Conservation (phyloP, 2,888 invertebrate species). For the Diploptera punctata region DNA sequence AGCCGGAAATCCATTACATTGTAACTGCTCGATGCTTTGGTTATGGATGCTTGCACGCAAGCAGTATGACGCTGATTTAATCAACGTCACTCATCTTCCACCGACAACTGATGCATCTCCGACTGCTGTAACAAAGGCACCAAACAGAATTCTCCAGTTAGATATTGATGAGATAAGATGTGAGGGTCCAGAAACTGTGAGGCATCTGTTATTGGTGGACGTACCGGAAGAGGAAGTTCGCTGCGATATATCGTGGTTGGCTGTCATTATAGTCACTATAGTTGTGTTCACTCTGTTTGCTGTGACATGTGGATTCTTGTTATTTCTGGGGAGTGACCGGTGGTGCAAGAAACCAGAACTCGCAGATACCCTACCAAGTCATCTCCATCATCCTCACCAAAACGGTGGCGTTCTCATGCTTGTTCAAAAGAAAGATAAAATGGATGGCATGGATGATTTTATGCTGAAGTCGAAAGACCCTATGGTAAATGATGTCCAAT, state of each 20-base stretch:
- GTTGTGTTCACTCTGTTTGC: constrained; percentile 53
- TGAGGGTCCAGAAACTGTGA: constrained; percentile 63
- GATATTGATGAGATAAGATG: constrained; percentile 66
- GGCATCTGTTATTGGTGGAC: constrained; percentile 60
- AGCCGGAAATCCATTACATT: constrained; percentile 83
- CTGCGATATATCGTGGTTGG: constrained; percentile 54
- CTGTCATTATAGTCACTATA: constrained; percentile 52
- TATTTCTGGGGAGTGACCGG: constrained; percentile 52
- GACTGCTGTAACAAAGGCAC: not conserved
- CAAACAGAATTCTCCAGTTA: constrained; percentile 29
- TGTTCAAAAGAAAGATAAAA: constrained; percentile 23
- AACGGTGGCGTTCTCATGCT: constrained; percentile 37
- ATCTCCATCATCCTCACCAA: constrained; percentile 28
- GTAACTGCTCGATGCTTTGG: constrained; percentile 89
- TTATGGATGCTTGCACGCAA: constrained; percentile 70
- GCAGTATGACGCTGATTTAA: constrained; percentile 37
- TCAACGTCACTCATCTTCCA: constrained; percentile 4
- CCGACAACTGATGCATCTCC: not conserved
- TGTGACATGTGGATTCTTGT: constrained; percentile 53
- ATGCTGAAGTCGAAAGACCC: constrained; percentile 28
- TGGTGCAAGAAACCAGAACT: constrained; percentile 39
- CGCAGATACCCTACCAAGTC: constrained; percentile 9
- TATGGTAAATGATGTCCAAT: constrained; percentile 12
- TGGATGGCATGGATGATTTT: constrained; percentile 33
- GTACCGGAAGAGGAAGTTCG: constrained; percentile 61